phyloP scores from a whole-genome alignment of 2,888 invertebrate species.

The Athetis lepigone region DNA sequence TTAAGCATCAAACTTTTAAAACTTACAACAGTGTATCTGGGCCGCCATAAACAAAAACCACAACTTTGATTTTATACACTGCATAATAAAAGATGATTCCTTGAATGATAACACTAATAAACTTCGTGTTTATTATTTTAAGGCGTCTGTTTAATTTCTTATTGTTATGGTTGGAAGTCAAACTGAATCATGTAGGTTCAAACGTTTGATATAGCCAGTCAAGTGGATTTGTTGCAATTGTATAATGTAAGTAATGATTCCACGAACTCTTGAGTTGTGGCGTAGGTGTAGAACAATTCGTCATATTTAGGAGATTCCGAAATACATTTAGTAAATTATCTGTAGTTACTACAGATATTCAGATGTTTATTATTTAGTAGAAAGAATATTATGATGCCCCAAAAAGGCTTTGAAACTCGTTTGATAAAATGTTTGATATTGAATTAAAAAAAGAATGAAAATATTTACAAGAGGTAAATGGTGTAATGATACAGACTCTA shows the following conservation, averaged over 20 bases:
- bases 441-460: too few species aligned
- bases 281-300: slow-evolving; percentile 11
- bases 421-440: too few species aligned
- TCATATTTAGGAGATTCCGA: slow-evolving; percentile 32
- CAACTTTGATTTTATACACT: slow-evolving; percentile 44
- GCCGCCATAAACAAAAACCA: slow-evolving; percentile 31
- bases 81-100: slow-evolving; percentile 58
- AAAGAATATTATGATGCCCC: too few species aligned
- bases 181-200: slow-evolving; percentile 31
- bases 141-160: slow-evolving; percentile 60
- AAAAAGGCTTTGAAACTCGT: too few species aligned
- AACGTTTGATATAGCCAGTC: slow-evolving; percentile 36
- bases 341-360: too few species aligned
- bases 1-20: slow-evolving; percentile 15
- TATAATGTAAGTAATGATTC: slow-evolving; percentile 32
- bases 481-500: neutral
- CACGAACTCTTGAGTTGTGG: slow-evolving; percentile 37
- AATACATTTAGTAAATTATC: too few species aligned
- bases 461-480: too few species aligned
- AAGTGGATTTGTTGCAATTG: slow-evolving; percentile 37
- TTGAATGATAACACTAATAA: slow-evolving; percentile 60
- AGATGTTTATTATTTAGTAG: too few species aligned
- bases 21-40: slow-evolving; percentile 34
- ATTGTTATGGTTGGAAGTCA: slow-evolving; percentile 61
- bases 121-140: slow-evolving; percentile 53